These are phyloP conservation scores for Galaxias olidus DNA, from an alignment of 2,797 vertebrate genomes.

Conservation along the genomic window DNA sequence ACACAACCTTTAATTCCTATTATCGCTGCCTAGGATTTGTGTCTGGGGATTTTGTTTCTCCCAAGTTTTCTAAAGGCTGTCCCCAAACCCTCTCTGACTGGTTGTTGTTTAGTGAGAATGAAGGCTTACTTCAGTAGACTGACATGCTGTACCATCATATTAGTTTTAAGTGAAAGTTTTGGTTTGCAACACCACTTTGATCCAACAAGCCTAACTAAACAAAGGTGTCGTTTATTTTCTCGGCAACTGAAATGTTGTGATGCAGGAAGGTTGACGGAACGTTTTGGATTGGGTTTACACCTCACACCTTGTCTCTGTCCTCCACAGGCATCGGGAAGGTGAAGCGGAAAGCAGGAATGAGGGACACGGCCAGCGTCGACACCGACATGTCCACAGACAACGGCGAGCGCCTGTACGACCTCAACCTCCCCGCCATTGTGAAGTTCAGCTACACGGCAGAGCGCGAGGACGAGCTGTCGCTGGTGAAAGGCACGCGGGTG, in stretches of 20 bases:
- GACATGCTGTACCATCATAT: too few relatives aligned
- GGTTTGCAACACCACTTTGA: too few relatives aligned
- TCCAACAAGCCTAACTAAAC: too few relatives aligned
- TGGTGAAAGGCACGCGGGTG: slow-evolving; percentile 88
- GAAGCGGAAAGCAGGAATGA: slow-evolving; percentile 83
- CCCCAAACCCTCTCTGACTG: too few relatives aligned
- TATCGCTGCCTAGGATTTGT: slow-evolving; percentile 40
- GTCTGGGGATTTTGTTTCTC: slow-evolving; percentile 19
- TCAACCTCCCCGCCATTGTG: slow-evolving; percentile 88
- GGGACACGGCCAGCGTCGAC: slow-evolving; percentile 81
- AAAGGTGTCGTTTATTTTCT: slow-evolving; percentile 7
- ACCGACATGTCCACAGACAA: slow-evolving; percentile 82
- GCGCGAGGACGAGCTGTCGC: slow-evolving; percentile 88
- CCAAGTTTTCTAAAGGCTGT: neutral
- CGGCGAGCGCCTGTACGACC: slow-evolving; percentile 86
- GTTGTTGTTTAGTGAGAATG: too few relatives aligned
- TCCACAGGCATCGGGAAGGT: slow-evolving; percentile 88
- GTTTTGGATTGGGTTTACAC: slow-evolving; percentile 18
- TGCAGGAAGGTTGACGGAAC: neutral
- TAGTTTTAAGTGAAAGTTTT: too few relatives aligned
- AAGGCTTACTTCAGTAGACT: too few relatives aligned
- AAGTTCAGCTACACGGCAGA: slow-evolving; percentile 90
- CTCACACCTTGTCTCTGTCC: neutral
- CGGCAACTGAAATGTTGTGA: too few relatives aligned
- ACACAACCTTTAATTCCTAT: slow-evolving; percentile 51